A percentile compares a stretch with the other conserved stretches of the same genome.
Conservation (phyloP, 2,113 vertebrate genomes). For the Catharus bicknelli region DNA sequence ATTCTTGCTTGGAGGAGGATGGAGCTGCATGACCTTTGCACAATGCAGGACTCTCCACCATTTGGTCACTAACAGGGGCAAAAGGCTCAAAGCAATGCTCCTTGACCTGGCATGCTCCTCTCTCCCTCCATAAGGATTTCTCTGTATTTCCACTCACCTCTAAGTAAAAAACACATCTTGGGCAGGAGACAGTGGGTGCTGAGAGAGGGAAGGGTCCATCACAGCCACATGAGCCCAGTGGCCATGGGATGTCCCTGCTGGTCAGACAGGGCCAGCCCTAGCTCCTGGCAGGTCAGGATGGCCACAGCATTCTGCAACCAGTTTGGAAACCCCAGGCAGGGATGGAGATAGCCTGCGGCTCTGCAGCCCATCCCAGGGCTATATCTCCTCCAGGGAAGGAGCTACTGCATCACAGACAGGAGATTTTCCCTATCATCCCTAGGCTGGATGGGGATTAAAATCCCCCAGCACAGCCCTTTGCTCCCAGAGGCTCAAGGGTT, state of each 20-base stretch:
- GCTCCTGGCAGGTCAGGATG: background rate
- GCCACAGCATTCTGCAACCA: too few relatives aligned
- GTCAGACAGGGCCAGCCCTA: background rate
- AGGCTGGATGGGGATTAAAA: background rate
- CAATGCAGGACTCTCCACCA: background rate
- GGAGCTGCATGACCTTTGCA: background rate
- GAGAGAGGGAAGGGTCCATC: background rate
- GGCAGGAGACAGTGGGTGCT: accelerated
- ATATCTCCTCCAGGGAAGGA: background rate
- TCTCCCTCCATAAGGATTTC: background rate
- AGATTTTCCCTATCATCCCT: background rate
- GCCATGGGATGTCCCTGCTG: background rate
- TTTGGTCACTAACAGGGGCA: background rate
- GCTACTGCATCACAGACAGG: background rate
- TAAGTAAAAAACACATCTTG: accelerated
- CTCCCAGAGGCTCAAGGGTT: background rate
- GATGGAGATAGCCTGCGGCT: background rate
- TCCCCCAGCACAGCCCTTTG: accelerated
- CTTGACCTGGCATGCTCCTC: background rate
- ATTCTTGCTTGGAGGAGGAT: background rate
- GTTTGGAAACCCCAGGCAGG: background rate
- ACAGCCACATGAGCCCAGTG: background rate
- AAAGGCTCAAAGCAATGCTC: background rate
- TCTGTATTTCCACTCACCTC: background rate
- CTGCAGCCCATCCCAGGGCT: background rate